Base-by-base conservation (phyloP, 2,888 invertebrate species). In the Sminthurides aquaticus region DNA sequence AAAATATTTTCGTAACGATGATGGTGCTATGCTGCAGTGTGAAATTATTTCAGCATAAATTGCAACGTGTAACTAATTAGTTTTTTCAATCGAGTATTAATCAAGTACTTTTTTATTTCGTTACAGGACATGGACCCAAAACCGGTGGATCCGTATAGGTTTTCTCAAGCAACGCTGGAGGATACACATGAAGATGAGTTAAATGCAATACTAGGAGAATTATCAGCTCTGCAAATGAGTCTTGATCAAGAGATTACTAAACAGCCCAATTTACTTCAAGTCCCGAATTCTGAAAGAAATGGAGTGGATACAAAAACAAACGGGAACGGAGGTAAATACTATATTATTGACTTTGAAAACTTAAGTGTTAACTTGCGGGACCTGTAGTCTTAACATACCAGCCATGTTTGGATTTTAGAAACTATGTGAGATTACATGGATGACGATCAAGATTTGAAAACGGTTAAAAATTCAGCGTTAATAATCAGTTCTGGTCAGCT, bases 111-210 rank as follows among this genome's bases (percentile, higher is more conserved):
- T 70, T 69, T 71, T 75, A 75, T 77, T 70, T 76, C 77, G 75
- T 85, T 85, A 3, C 83, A 89, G 89, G 88, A 72, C 61, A 86
- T 88, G 75, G 85, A 87, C 66, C 86, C 88, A n/a, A 89, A 90
- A 56, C 78, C 91, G 72, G 91, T 91, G 76, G 92, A 92, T 81
- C 87, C 90, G 68, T 91, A 93, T 80, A 85, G 95, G 76, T 94
- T 94, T 80, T 94, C 93, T 61, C 93, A 94, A 92, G 94, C 94
- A 60, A 95, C 94, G 80, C 84, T 95, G 62, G 93, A 95, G 82
- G 96, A 96, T 80, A 91, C 92, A 25, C 93, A 93, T 78, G 96
- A 97, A 80, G 91, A 94, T 60, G 97, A 98, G 81, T 83, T 98
- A 78, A 97, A 98, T 79, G 95, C 95, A 65, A 95, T 98, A 76